Evolutionary conservation across 1,140 invertebrate genomes (phyloP).

Genomic region (Drosophila arizonae): DNA sequence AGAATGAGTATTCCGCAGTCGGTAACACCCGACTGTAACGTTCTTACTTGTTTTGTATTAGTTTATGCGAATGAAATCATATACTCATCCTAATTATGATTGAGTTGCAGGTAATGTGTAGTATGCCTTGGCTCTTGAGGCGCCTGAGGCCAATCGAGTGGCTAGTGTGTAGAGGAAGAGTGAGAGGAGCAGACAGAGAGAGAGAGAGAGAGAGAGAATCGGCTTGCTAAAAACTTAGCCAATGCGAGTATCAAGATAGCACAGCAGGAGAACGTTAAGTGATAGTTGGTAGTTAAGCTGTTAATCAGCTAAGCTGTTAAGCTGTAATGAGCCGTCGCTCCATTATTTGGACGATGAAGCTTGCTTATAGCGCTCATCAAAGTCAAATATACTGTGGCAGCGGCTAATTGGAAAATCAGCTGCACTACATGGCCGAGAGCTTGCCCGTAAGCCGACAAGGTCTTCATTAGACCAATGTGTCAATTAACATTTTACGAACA

Average conservation of each 20-base stretch:
- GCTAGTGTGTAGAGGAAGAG: neutral
- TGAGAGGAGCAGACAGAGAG: neutral
- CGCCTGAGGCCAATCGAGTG: neutral
- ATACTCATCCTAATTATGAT: constrained; percentile 44
- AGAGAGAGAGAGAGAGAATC: neutral
- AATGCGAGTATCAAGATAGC: neutral
- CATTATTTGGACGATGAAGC: constrained; percentile 23
- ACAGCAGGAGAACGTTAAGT: constrained; percentile 4
- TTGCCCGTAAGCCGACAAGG: neutral
- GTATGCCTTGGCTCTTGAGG: neutral
- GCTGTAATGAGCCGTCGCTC: constrained; percentile 31
- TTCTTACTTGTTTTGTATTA: too few relatives aligned
- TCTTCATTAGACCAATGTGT: constrained; percentile 65
- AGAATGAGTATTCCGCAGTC: too few relatives aligned
- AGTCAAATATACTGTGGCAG: constrained; percentile 25
- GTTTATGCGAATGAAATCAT: constrained; percentile 6
- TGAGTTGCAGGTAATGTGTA: constrained; percentile 17
- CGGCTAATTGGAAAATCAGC: constrained; percentile 41
- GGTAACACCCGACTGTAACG: too few relatives aligned
- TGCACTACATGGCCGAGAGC: constrained; percentile 7
- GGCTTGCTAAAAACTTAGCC: neutral
- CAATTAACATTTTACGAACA: constrained; percentile 70
- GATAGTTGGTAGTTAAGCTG: constrained; percentile 20
- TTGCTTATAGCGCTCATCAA: constrained; percentile 21
- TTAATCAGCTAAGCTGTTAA: constrained; percentile 12